Percentiles rank a stretch among this genome's conserved stretches.
Evolutionary conservation across 1,140 invertebrate genomes (phyloP).

Genomic region (Frieseomelitta varia): DNA sequence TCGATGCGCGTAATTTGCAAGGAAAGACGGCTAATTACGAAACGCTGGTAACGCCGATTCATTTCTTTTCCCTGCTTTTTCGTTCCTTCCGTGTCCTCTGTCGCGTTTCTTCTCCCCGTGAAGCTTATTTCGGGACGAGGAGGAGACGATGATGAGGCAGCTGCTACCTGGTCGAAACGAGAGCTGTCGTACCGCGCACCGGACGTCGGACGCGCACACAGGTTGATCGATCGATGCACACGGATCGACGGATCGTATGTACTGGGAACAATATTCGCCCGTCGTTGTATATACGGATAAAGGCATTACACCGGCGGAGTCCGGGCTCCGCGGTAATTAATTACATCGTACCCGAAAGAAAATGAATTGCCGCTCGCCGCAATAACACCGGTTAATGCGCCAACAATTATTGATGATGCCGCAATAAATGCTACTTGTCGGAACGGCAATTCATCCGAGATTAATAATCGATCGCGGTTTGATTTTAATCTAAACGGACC

Average conservation of each 20-base stretch:
- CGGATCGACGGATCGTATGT: conserved; percentile 61
- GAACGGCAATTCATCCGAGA: conserved; percentile 57
- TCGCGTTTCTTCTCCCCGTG: not conserved
- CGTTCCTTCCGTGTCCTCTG: no score
- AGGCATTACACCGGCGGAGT: conserved; percentile 42
- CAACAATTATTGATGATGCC: conserved; percentile 59
- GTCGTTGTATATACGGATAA: conserved; percentile 26
- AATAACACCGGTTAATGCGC: conserved; percentile 63
- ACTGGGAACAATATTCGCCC: conserved; percentile 54
- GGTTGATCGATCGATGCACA: conserved; percentile 64
- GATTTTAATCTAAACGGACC: conserved; percentile 51
- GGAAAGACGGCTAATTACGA: conserved; percentile 48
- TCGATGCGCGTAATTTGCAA: conserved; percentile 57
- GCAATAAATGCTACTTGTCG: conserved; percentile 64
- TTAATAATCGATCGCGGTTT: conserved; percentile 58
- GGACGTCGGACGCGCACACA: conserved; percentile 27
- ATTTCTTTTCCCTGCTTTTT: conserved; percentile 6
- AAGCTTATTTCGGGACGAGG: not conserved
- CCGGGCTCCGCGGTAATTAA: conserved; percentile 57
- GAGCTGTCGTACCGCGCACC: conserved; percentile 50
- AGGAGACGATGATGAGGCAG: conserved; percentile 50
- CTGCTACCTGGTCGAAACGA: conserved; percentile 53
- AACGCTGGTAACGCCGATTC: conserved; percentile 54
- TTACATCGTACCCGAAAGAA: conserved; percentile 56
- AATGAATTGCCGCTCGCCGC: conserved; percentile 56